A percentile compares a stretch with the other conserved stretches of the same genome.
Evolutionary conservation across 2,888 invertebrate genomes (phyloP).

Genomic region (Drosophila atroscutellata): DNA sequence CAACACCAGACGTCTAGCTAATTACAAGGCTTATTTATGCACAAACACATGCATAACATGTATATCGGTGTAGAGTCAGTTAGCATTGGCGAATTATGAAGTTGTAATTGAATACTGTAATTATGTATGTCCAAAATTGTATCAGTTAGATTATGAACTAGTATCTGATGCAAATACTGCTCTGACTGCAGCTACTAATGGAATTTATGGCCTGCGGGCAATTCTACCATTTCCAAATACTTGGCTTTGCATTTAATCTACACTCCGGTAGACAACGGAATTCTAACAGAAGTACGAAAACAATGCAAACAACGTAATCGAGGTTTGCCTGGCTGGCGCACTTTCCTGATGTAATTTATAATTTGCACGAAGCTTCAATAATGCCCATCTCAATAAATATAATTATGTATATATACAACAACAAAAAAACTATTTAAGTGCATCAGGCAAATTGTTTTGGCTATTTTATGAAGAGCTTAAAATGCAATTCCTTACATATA

Average conservation of each 20-base stretch:
- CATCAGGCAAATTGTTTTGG: constrained; percentile 63
- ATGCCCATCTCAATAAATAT: neutral
- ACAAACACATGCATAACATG: constrained; percentile 4
- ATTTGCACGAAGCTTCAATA: constrained; percentile 29
- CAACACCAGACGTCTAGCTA: constrained; percentile 38
- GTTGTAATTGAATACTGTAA: constrained; percentile 70
- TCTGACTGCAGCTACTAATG: neutral
- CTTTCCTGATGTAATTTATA: constrained; percentile 19
- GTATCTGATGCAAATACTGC: neutral
- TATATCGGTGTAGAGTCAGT: constrained; percentile 5
- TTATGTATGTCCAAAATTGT: constrained; percentile 48
- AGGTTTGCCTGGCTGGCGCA: neutral
- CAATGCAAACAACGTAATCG: constrained; percentile 17
- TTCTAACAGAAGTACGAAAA: constrained; percentile 21
- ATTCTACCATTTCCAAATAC: constrained; percentile 46
- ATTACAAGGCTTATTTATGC: constrained; percentile 51
- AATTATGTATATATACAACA: constrained; percentile 21
- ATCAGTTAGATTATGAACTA: constrained; percentile 33
- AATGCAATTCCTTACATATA: constrained; percentile 8
- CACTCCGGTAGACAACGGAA: constrained; percentile 27
- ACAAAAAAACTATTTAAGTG: constrained; percentile 58
- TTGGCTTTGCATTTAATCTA: constrained; percentile 28
- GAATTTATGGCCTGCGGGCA: constrained; percentile 34
- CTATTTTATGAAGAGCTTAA: constrained; percentile 60
- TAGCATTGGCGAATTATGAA: constrained; percentile 55